Evolutionary conservation across 2,888 invertebrate genomes (phyloP).

Genomic region (Bellardia pandia): DNA sequence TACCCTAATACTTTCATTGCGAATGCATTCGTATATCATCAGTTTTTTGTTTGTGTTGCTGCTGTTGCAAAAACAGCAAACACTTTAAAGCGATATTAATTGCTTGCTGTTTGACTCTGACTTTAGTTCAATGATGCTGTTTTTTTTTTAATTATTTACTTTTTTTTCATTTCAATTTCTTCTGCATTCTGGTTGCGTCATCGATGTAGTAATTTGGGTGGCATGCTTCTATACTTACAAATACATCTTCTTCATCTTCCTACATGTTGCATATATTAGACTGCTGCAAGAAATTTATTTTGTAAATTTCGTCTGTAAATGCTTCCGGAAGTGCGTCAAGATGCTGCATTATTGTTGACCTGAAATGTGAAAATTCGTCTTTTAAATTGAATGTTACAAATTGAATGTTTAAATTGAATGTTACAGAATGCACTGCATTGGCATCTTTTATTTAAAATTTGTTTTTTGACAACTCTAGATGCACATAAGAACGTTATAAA

Average conservation of each 20-base stretch:
- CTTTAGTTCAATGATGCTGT: slow-evolving; percentile 51
- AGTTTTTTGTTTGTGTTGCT: slow-evolving; percentile 3
- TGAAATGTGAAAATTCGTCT: too few relatives aligned
- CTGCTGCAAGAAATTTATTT: too few relatives aligned
- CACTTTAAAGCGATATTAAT: slow-evolving; percentile 69
- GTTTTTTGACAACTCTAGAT: too few relatives aligned
- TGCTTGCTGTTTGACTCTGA: slow-evolving; percentile 67
- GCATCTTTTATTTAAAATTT: too few relatives aligned
- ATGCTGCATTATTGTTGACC: too few relatives aligned
- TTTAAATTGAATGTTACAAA: too few relatives aligned
- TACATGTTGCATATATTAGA: neutral
- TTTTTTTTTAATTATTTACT: neutral
- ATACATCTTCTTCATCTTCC: neutral
- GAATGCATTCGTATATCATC: slow-evolving; percentile 52
- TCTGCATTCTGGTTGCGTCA: slow-evolving; percentile 35
- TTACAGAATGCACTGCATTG: too few relatives aligned
- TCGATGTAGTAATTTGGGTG: slow-evolving; percentile 45
- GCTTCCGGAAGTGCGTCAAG: too few relatives aligned
- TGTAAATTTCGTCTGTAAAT: too few relatives aligned
- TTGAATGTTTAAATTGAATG: too few relatives aligned
- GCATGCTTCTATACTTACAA: neutral
- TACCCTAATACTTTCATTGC: slow-evolving; percentile 20
- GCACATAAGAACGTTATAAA: too few relatives aligned
- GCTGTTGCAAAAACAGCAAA: slow-evolving; percentile 44
- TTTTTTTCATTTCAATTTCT: slow-evolving; percentile 4